These are phyloP conservation scores for Philaenus spumarius DNA, from an alignment of 1,140 invertebrate species.

Conservation along the genomic window DNA sequence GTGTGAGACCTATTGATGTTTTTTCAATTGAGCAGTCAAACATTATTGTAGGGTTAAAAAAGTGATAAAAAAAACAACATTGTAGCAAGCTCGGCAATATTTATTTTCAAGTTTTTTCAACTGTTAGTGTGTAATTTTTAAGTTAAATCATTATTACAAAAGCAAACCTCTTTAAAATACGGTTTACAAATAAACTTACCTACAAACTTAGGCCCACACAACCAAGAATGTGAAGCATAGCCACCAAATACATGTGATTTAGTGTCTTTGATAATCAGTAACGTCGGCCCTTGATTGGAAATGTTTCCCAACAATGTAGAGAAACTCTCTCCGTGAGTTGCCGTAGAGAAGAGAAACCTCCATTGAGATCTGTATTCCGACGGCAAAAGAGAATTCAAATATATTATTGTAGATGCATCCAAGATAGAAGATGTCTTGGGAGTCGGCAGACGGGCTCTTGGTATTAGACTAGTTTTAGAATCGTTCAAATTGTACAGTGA, in stretches of 20 bases:
- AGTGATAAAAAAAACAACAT: no score
- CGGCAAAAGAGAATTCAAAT: constrained; percentile 67
- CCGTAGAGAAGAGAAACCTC: constrained; percentile 76
- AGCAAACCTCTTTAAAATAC: no score
- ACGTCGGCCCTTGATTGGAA: constrained; percentile 65
- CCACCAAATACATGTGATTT: constrained; percentile 83
- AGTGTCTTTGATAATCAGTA: constrained; percentile 70
- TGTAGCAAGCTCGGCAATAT: no score
- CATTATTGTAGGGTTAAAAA: no score
- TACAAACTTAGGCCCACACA: constrained; percentile 56
- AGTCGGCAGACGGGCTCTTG: not conserved
- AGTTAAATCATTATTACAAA: no score
- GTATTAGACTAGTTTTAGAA: not conserved
- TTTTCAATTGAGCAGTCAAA: no score
- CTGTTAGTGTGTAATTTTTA: no score
- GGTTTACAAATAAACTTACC: no score
- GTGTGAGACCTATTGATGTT: no score
- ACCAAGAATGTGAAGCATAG: constrained; percentile 72
- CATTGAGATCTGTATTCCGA: constrained; percentile 64
- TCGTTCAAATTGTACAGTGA: constrained; percentile 6
- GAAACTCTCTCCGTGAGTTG: constrained; percentile 77
- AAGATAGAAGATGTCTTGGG: constrained; percentile 39
- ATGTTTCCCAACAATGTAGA: constrained; percentile 66
- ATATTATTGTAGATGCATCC: constrained; percentile 67
- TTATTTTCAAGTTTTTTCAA: no score